Evolutionary conservation across 2,797 vertebrate species (phyloP).

Genomic region (Hozukius guyotensis): DNA sequence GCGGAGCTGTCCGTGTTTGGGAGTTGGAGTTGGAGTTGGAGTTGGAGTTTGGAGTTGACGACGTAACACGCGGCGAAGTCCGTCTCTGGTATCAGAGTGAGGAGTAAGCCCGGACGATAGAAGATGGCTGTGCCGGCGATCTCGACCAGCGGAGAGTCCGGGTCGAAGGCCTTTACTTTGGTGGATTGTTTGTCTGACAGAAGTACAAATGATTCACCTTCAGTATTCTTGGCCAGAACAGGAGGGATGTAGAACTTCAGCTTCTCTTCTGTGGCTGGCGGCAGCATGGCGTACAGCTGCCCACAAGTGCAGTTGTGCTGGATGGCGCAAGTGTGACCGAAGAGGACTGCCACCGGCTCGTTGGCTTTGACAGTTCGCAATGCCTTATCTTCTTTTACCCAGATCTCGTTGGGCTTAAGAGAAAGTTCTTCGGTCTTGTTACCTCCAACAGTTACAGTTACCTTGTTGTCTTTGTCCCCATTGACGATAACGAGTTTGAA

Average conservation of each 20-base stretch:
- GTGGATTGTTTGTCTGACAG: neutral
- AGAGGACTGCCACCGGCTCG: slow-evolving; percentile 53
- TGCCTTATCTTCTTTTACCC: fast-evolving
- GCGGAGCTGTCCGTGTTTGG: fast-evolving
- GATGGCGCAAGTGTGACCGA: slow-evolving; percentile 68
- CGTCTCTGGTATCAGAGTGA: slow-evolving; percentile 65
- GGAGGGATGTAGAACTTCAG: slow-evolving; percentile 60
- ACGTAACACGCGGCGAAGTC: slow-evolving; percentile 71
- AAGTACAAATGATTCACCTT: neutral
- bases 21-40: neutral
- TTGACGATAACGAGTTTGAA: slow-evolving; percentile 79
- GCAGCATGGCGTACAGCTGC: slow-evolving; percentile 59
- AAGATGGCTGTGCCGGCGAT: slow-evolving; percentile 7
- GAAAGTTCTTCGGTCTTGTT: fast-evolving
- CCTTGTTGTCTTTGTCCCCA: fast-evolving
- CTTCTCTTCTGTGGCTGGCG: fast-evolving
- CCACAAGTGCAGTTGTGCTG: slow-evolving; percentile 60
- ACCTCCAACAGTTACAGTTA: slow-evolving; percentile 36
- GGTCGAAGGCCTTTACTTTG: fast-evolving
- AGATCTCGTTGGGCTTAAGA: neutral
- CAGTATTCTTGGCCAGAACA: fast-evolving
- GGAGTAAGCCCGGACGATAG: slow-evolving; percentile 59
- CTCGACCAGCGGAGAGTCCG: fast-evolving
- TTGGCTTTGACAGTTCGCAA: fast-evolving
- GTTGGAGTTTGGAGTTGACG: neutral